phyloP scores from a whole-genome alignment of 2,888 invertebrate genomes.

The Ischnura elegans region DNA sequence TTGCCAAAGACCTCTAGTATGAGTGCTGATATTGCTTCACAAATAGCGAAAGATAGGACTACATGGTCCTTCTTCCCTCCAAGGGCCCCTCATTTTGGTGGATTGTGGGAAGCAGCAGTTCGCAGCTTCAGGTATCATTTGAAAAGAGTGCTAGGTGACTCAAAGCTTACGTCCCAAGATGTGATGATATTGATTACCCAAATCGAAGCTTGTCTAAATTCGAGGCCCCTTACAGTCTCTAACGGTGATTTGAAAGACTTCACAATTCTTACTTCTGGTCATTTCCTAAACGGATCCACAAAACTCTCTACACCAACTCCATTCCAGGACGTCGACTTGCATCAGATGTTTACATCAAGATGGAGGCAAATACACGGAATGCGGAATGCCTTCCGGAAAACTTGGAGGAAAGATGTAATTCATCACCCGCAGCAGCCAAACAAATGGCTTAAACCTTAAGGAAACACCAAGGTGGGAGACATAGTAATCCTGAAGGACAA shows the following conservation, averaged over 20 bases:
- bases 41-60: conserved; percentile 69
- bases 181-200: conserved; percentile 71
- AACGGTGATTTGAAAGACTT: conserved; percentile 71
- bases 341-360: conserved; percentile 68
- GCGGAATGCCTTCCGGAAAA: neutral
- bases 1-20: neutral
- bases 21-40: neutral
- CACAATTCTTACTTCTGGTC: too few relatives aligned
- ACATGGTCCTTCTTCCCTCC: conserved; percentile 71
- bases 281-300: conserved; percentile 71
- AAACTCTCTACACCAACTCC: conserved; percentile 70
- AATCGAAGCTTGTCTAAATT: conserved; percentile 74
- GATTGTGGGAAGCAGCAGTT: too few relatives aligned
- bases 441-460: neutral
- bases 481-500: neutral
- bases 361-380: too few relatives aligned
- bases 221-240: conserved; percentile 73
- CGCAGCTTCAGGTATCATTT: too few relatives aligned
- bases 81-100: too few relatives aligned
- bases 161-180: conserved; percentile 55
- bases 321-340: neutral
- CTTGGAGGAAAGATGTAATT: neutral
- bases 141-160: too few relatives aligned
- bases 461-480: neutral
- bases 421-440: neutral